Base-by-base conservation (phyloP, 2,797 vertebrate species). In the Holocentrus rufus region DNA sequence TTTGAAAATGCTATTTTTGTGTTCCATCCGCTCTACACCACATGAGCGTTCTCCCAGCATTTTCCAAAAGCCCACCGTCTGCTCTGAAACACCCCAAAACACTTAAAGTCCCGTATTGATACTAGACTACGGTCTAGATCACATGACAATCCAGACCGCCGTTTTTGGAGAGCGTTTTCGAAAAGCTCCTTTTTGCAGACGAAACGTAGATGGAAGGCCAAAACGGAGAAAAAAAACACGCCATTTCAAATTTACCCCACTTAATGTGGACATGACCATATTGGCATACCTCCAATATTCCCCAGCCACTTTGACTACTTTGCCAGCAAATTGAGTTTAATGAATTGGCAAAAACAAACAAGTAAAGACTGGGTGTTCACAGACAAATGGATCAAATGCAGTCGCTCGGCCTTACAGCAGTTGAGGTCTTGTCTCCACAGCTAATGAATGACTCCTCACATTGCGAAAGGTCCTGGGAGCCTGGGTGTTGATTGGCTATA, bases 401-500 rank as follows among this genome's bases (percentile, higher is more conserved):
- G n/a, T 50, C 22, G 47, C 6, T 20, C 17, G 46, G 4, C 46
- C 46, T 3, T 13, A 5, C 47, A 7, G 20, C 47, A 50, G 47
- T 50, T 13, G 47, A 50, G 18, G 47, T 50, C n/a, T 46, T 2
- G 5, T 15, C 65, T 55, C 46, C 13, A 67, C 47, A n/a, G 50
- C 57, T 58, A 80, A 72, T 67, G 78, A 80, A 69, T 69, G 7
- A 73, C 36, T 69, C 49, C 47, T 20, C 69, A 69, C 54, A 7
- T 54, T 76, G 74, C 52, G 74, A 34, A 76, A 69, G 67, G 73
- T 69, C 76, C 70, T n/a, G 47, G 47, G 47, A 50, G 53, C 54
- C 50, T 56, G 49, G 10, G 2, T 47, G 54, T 55, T 73, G 65
- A 82, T 79, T 76, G 85, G 81, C 72, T 14, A 50, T 6, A 59